Conservation (phyloP, 1,140 invertebrate species). For the Sitobion miscanthi region DNA sequence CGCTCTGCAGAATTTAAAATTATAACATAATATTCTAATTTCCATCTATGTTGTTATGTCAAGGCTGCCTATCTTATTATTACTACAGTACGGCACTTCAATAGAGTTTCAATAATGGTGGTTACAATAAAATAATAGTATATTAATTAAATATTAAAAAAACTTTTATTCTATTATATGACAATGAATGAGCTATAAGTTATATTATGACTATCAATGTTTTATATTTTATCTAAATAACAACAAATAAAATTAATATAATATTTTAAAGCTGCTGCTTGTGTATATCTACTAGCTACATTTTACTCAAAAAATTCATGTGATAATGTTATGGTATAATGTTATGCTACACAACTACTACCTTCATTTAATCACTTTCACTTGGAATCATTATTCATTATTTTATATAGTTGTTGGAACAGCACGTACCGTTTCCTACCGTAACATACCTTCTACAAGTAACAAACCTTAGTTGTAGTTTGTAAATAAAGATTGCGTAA, state of each 20-base stretch:
- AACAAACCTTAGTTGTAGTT: neutral
- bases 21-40: neutral
- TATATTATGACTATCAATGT: neutral
- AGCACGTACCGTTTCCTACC: slow-evolving; percentile 40
- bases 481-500: slow-evolving; percentile 4
- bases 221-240: neutral
- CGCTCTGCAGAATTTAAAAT: neutral
- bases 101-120: neutral
- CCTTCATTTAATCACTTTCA: slow-evolving; percentile 22
- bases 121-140: neutral
- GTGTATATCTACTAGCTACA: neutral
- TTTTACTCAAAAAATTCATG: neutral
- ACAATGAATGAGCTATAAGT: neutral
- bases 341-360: neutral
- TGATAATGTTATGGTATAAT: neutral
- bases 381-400: neutral
- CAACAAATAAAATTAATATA: neutral
- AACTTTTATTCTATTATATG: neutral
- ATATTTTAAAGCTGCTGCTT: neutral
- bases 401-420: slow-evolving; percentile 17
- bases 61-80: neutral
- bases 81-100: neutral
- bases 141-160: neutral
- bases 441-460: neutral
- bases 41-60: neutral